Evolutionary conservation across 2,797 vertebrate genomes (phyloP).

Genomic region (Halcyon badia): DNA sequence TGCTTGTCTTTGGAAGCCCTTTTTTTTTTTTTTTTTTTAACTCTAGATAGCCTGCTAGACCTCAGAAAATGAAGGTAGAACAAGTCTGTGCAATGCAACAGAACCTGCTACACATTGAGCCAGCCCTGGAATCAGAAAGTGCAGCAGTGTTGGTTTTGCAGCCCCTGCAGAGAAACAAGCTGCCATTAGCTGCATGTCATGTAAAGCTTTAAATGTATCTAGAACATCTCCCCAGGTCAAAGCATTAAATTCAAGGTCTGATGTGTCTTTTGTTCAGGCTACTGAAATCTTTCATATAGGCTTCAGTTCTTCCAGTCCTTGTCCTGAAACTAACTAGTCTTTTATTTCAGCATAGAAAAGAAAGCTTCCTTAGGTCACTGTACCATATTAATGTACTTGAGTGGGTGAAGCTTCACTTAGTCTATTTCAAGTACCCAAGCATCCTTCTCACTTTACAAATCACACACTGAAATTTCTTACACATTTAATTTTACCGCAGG

Average conservation of each 20-base stretch:
- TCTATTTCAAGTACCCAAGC: background rate
- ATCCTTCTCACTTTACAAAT: background rate
- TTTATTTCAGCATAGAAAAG: background rate
- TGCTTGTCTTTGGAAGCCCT: background rate
- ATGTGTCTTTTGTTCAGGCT: background rate
- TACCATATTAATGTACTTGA: background rate
- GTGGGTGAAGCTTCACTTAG: background rate
- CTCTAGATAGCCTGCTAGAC: background rate
- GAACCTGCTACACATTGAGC: background rate
- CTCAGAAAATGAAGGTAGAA: background rate
- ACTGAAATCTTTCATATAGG: background rate
- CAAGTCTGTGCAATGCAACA: background rate
- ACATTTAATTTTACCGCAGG: conserved; percentile 30
- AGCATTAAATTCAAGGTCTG: background rate
- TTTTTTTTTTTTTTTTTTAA: background rate
- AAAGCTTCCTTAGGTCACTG: background rate
- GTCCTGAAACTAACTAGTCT: background rate
- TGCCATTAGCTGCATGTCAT: background rate
- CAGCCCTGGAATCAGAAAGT: background rate
- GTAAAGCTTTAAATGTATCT: background rate
- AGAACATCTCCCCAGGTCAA: background rate
- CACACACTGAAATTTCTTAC: background rate
- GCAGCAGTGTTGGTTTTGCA: accelerated
- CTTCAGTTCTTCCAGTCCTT: background rate
- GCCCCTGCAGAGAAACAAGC: background rate